Evolutionary conservation across 2,113 vertebrate genomes (phyloP).

Genomic region (Heterochromis multidens): DNA sequence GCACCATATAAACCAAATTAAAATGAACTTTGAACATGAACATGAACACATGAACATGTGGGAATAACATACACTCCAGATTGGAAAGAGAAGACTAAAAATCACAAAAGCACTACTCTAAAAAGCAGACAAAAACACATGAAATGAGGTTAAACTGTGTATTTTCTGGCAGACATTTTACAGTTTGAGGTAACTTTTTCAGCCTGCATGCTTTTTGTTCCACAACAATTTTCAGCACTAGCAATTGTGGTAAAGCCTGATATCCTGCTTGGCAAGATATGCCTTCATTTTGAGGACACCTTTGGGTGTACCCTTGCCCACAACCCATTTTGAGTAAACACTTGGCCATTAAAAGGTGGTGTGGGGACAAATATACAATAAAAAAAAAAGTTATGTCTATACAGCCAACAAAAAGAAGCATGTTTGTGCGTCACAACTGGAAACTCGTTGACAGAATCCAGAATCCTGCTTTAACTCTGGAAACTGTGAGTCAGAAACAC

Average conservation of each 20-base stretch:
- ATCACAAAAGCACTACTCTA: not conserved
- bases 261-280: slow-evolving; percentile 57
- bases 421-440: slow-evolving; percentile 64
- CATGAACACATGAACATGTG: too few relatives aligned
- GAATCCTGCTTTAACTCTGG: slow-evolving; percentile 31
- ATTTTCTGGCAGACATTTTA: slow-evolving; percentile 1
- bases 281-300: slow-evolving; percentile 26
- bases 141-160: not conserved
- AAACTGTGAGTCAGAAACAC: slow-evolving; percentile 55
- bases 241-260: slow-evolving; percentile 12
- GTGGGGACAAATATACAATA: slow-evolving; percentile 30
- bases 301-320: slow-evolving; percentile 44
- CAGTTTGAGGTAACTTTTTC: slow-evolving; percentile 5
- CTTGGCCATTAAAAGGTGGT: slow-evolving; percentile 23
- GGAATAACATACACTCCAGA: not conserved
- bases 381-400: slow-evolving; percentile 20
- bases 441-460: slow-evolving; percentile 56
- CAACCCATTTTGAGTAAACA: slow-evolving; percentile 64
- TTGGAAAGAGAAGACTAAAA: not conserved
- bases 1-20: not conserved
- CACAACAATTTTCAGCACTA: slow-evolving; percentile 23
- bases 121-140: slow-evolving; percentile 16
- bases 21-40: not conserved
- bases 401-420: slow-evolving; percentile 35
- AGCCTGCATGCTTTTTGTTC: slow-evolving; percentile 38